These are phyloP conservation scores for Donacobius atricapilla DNA, from an alignment of 2,113 vertebrate species.

Conservation along the genomic window DNA sequence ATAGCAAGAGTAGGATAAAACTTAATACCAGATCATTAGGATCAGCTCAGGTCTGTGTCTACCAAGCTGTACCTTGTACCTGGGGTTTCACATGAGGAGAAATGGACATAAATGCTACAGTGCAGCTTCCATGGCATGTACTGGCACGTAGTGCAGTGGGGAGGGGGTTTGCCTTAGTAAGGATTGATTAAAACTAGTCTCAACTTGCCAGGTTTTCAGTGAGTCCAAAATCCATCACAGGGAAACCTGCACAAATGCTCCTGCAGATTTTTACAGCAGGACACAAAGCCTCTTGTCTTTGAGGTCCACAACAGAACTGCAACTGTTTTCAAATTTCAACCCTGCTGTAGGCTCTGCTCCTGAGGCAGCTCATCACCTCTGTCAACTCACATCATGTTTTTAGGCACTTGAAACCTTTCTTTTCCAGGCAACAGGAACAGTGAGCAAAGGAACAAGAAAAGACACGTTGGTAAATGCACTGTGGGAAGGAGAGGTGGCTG, in stretches of 20 bases:
- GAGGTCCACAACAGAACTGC: neutral
- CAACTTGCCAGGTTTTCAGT: neutral
- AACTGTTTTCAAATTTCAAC: neutral
- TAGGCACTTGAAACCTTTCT: neutral
- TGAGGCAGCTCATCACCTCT: neutral
- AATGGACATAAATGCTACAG: neutral
- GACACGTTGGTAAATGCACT: fast-evolving
- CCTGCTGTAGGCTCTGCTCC: neutral
- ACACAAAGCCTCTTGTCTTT: neutral
- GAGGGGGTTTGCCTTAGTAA: neutral
- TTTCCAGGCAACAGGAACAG: neutral
- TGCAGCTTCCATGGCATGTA: neutral
- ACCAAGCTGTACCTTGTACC: neutral
- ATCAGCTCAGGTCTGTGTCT: neutral
- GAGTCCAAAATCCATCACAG: neutral
- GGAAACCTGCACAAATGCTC: neutral
- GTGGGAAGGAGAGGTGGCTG: neutral
- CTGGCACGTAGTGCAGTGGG: neutral
- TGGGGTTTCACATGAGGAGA: neutral
- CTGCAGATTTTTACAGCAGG: neutral
- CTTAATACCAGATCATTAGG: neutral
- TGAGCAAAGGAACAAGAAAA: neutral
- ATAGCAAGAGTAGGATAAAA: neutral
- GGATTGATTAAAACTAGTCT: neutral
- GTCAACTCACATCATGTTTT: neutral